A percentile compares a stretch with the other conserved stretches of the same genome.
Evolutionary conservation across 2,888 invertebrate species (phyloP).

Genomic region (Peribatodes rhomboidaria): DNA sequence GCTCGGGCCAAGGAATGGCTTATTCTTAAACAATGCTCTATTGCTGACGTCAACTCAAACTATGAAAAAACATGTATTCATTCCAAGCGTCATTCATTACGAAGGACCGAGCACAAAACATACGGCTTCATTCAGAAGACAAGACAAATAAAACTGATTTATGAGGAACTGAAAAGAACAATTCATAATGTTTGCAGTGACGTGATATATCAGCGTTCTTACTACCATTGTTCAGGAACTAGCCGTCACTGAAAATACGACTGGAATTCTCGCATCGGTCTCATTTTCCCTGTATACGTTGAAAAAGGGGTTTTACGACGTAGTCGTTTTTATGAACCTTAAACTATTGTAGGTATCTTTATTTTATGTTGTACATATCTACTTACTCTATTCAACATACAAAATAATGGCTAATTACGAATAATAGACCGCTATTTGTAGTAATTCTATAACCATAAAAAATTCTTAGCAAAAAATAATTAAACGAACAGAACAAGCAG

Average conservation of each 20-base stretch:
- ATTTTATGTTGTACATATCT: neutral
- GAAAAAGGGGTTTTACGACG: constrained; percentile 28
- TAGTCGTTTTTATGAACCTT: constrained; percentile 20
- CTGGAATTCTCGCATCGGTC: constrained; percentile 35
- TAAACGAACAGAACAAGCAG: constrained; percentile 11
- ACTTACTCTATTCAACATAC: constrained; percentile 1
- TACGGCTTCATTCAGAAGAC: constrained; percentile 23
- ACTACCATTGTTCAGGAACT: constrained; percentile 43
- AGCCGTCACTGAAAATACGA: constrained; percentile 39
- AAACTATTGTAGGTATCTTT: constrained; percentile 13
- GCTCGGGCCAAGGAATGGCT: constrained; percentile 16
- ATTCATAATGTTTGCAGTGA: constrained; percentile 39
- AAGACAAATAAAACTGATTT: constrained; percentile 31
- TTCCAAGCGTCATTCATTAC: constrained; percentile 8
- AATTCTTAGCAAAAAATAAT: constrained; percentile 1
- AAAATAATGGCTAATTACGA: neutral
- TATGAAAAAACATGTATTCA: constrained; percentile 2
- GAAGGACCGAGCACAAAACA: constrained; percentile 1
- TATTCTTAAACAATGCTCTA: neutral
- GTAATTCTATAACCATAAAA: neutral
- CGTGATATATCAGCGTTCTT: constrained; percentile 37
- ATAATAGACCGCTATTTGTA: neutral
- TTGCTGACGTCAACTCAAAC: neutral
- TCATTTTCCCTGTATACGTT: constrained; percentile 38
- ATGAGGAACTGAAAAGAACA: constrained; percentile 33